Base-by-base conservation (phyloP, 2,113 vertebrate genomes). In the Beaufortia kweichowensis region DNA sequence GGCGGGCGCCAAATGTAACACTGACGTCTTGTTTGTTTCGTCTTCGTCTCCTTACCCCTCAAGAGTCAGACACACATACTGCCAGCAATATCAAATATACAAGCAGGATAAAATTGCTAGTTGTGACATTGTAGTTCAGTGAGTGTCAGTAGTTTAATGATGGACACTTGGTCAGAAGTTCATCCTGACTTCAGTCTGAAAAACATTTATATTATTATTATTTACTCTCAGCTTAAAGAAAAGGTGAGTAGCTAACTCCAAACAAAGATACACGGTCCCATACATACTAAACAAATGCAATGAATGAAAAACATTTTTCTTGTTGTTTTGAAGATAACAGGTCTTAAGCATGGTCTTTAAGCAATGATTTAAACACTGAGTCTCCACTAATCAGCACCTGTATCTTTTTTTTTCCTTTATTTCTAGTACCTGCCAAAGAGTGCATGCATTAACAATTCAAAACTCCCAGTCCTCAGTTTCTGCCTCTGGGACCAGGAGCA, bases 31-130 rank as follows among this genome's bases (percentile, higher is more conserved):
- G 77, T 83, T 71, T 72, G 72, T 60, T 67, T 78, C 92, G 92
- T 95, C 95, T 95, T 95, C 91, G 86, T 88, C 89, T 87, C 57
- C 31, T 57, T 84, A 88, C 90, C 90, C 95, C 92, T 89, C 78
- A 91, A 93, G 94, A 95, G 90, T 92, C 92, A 85, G 89, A 89
- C 91, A 91, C 92, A 93, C 90, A 93, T 91, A 89, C 92, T 94
- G 91, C 87, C 89, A 89, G 91, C 91, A 94, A 93, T 94, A 95
- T 95, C 93, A 94, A 95, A 93, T 91, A 93, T 87, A n/a, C n/a
- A n/a, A n/a, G n/a, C n/a, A n/a, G n/a, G n/a, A 70, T 24, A 17
- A 41, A 46, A 67, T 77, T 21, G 61, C 72, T 6, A 66, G 76
- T 41, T 21, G 31, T 71, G 76, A 78, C 76, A 76, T 72, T 15